Evolutionary conservation across 1,140 invertebrate genomes (phyloP), one percentile per base, ranked within the genome.

Genomic region (Psix sp.): DNA sequence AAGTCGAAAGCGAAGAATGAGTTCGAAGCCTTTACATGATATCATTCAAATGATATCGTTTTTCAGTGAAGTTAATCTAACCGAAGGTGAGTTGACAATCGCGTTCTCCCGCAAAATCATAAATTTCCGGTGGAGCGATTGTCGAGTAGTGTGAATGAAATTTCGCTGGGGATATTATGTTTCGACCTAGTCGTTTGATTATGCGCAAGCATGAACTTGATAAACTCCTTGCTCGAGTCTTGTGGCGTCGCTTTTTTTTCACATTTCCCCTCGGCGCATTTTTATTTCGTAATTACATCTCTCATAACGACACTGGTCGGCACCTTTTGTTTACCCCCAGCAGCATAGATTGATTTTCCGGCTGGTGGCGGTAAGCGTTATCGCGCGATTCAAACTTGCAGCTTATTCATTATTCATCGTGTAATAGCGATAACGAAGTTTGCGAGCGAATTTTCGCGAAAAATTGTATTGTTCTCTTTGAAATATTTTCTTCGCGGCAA

Each of bases 281-380:
- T 56, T 66, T 56, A 66, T 54, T 45, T 48, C 42, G 18, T 33
- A 54, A 66, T 66, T 66, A 66, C 42, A 66, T 42, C 42, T 54
- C 35, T 35, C 18, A 54, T 46, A 38, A 52, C 18, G 40, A 36
- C 42, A 51, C 36, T 48, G 39, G 29, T 11, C 36, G 29, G 36
- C 13, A 20, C 15, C 26, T 42, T 49, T 24, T 24, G 40, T 26
- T 46, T 20, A 17, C 40, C 13, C 17, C 7, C 0, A 6, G 11
- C 5, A 10, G 31, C 5, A 48, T 48, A 13, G 35, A 60, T 46
- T 48, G 42, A 48, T 40, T 59, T 59, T n/a, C n/a, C n/a, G n/a
- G n/a, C 24, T 6, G 1, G 14, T 16, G 9, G 13, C 11, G n/a
- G n/a, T n/a, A n/a, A n/a, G n/a, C n/a, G n/a, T n/a, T n/a, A n/a